A percentile compares a stretch with the other conserved stretches of the same genome.
phyloP scores from a whole-genome alignment of 2,797 vertebrate species.

The Bryconaethiops microstoma region DNA sequence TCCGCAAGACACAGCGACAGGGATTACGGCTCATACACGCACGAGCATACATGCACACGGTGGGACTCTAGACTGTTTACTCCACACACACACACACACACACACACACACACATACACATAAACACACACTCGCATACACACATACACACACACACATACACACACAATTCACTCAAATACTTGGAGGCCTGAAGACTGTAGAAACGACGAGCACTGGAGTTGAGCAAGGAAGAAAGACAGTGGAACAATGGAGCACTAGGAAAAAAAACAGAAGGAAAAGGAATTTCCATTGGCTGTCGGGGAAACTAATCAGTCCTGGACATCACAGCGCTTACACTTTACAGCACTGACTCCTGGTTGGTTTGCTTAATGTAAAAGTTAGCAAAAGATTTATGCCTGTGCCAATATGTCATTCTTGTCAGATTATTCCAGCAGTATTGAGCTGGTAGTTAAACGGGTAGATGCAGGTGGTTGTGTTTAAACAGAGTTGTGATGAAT shows the following conservation, averaged over 20 bases:
- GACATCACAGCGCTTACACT: background rate
- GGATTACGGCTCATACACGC: background rate
- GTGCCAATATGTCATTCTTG: background rate
- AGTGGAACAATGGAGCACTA: background rate
- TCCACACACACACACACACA: slow-evolving; percentile 9
- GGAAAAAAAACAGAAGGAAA: background rate
- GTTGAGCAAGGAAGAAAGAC: background rate
- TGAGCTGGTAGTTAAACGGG: background rate
- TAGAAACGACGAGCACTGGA: background rate
- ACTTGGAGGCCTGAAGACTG: background rate
- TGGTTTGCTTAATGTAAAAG: background rate
- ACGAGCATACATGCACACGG: background rate
- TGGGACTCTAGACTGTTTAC: background rate
- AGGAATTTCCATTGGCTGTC: background rate
- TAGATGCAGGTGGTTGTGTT: background rate
- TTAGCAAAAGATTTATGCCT: background rate
- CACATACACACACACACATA: too few relatives aligned
- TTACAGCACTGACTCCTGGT: background rate
- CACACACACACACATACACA: background rate
- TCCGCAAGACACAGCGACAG: background rate
- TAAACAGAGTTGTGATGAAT: background rate
- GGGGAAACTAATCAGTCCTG: background rate
- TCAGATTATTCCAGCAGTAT: background rate
- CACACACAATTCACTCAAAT: background rate
- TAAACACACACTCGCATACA: background rate